Conservation (phyloP, 2,797 vertebrate species). For the Gastrophryne carolinensis region DNA sequence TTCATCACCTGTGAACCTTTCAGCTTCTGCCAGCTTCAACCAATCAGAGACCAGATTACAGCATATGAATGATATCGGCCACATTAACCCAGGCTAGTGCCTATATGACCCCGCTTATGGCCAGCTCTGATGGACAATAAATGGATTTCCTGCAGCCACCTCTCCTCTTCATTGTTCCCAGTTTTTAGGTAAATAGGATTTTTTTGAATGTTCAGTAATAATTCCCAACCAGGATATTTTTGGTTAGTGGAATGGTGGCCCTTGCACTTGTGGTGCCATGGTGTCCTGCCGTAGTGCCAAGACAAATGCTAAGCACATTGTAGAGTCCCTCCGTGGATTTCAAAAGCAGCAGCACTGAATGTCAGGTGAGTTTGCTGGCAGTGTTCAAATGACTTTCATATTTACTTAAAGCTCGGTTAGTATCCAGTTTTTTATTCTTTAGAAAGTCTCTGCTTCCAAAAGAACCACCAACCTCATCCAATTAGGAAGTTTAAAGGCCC, state of each 20-base stretch:
- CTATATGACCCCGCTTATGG: too few species aligned
- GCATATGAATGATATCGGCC: too few species aligned
- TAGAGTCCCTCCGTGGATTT: constrained; percentile 56
- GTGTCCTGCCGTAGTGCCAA: constrained; percentile 68
- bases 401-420: not conserved
- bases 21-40: too few species aligned
- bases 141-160: not conserved
- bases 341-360: constrained; percentile 28
- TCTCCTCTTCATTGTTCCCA: constrained; percentile 47
- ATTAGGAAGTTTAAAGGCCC: too few species aligned
- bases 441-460: too few species aligned
- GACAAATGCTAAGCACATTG: constrained; percentile 63
- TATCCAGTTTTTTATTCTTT: too few species aligned
- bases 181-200: constrained; percentile 48
- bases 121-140: not conserved
- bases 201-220: constrained; percentile 58
- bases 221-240: constrained; percentile 59
- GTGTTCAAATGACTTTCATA: not conserved
- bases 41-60: too few species aligned
- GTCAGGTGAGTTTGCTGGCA: not conserved
- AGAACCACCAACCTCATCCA: too few species aligned
- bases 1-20: too few species aligned
- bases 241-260: constrained; percentile 62
- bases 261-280: constrained; percentile 67
- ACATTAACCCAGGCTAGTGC: too few species aligned